Evolutionary conservation across 1,140 invertebrate genomes (phyloP).

Genomic region (Metopolophium dirhodum): DNA sequence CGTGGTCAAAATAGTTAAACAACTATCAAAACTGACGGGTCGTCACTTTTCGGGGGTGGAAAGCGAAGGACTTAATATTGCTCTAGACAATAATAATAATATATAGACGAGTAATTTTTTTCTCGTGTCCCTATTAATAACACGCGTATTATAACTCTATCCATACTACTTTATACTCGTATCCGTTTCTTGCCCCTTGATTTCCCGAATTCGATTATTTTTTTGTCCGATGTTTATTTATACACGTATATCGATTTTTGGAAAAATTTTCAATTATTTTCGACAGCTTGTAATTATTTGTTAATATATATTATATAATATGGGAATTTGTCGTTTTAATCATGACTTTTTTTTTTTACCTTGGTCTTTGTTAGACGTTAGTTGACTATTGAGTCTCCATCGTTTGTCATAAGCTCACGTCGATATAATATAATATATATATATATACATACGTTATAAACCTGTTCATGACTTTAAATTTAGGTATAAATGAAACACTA

Average conservation of each 20-base stretch:
- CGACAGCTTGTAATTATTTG: background rate
- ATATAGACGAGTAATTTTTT: background rate
- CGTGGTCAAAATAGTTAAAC: background rate
- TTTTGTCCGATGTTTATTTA: background rate
- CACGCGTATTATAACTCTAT: background rate
- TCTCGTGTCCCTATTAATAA: background rate
- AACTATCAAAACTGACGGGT: slow-evolving; percentile 4
- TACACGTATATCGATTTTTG: background rate
- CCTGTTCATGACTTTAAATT: too few relatives aligned
- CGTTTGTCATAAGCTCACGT: background rate
- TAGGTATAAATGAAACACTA: too few relatives aligned
- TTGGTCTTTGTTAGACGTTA: background rate
- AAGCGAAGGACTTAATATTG: background rate
- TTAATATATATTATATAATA: background rate
- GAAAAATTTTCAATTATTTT: slow-evolving; percentile 2
- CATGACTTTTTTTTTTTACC: background rate
- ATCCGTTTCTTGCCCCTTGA: background rate
- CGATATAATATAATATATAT: background rate
- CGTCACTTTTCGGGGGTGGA: background rate
- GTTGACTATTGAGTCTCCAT: too few relatives aligned
- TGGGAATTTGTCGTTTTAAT: background rate
- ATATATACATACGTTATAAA: too few relatives aligned
- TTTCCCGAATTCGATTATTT: background rate
- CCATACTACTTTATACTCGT: background rate
- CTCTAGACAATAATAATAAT: background rate